Evolutionary conservation across 2,797 vertebrate species (phyloP).

Genomic region (Eulemur albifrons): DNA sequence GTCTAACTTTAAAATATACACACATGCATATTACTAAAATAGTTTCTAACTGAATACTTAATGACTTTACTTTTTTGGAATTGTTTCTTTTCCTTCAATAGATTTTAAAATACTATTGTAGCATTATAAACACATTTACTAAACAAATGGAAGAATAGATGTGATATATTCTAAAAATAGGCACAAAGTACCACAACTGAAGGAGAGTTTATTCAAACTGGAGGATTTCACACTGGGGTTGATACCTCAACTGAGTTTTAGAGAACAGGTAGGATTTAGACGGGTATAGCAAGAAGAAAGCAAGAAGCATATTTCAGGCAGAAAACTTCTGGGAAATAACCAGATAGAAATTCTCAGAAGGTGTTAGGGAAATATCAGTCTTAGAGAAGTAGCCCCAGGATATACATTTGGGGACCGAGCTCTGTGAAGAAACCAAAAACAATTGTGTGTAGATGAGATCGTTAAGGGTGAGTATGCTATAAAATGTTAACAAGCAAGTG

Average conservation of each 20-base stretch:
- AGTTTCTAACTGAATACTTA: background rate
- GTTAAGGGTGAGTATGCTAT: background rate
- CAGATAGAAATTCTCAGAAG: background rate
- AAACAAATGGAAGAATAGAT: background rate
- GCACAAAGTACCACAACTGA: background rate
- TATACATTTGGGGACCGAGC: background rate
- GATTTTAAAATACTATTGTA: background rate
- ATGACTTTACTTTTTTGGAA: background rate
- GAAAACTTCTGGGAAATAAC: background rate
- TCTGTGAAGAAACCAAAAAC: background rate
- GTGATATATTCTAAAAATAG: background rate
- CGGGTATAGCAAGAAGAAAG: fast-evolving
- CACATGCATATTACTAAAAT: background rate
- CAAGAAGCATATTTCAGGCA: background rate
- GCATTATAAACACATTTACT: background rate
- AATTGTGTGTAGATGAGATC: background rate
- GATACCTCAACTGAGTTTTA: background rate
- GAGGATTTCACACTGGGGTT: background rate
- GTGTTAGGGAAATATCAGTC: background rate
- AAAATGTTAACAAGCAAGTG: background rate
- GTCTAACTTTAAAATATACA: background rate
- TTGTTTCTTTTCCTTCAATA: background rate
- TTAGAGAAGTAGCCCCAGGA: background rate
- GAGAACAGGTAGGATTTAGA: background rate
- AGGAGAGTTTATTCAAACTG: background rate